Evolutionary conservation across 2,113 vertebrate genomes (phyloP).

Genomic region (Dasyornis broadbenti): DNA sequence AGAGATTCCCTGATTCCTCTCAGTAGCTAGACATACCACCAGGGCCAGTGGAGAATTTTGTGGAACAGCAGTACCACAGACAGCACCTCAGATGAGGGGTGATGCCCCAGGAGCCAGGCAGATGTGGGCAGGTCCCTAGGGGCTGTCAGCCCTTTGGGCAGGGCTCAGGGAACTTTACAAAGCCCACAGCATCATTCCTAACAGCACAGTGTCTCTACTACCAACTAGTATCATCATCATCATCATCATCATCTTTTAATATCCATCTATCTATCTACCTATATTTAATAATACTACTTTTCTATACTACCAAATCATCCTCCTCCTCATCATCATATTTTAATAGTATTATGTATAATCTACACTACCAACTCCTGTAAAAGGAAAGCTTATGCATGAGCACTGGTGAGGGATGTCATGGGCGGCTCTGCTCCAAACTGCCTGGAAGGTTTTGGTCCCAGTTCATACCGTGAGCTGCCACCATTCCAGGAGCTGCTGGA

Average conservation of each 20-base stretch:
- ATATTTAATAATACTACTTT: not conserved
- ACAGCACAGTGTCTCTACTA: not conserved
- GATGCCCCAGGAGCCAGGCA: not conserved
- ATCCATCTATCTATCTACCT: not conserved
- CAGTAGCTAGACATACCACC: not conserved
- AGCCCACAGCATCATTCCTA: not conserved
- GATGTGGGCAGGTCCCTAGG: not conserved
- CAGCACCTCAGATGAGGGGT: not conserved
- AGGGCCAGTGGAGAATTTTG: not conserved
- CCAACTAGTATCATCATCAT: not conserved
- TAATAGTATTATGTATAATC: not conserved
- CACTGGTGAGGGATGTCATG: rapidly evolving
- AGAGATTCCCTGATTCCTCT: not conserved
- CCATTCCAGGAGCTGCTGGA: not conserved
- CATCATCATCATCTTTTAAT: not conserved
- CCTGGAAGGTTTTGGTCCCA: not conserved
- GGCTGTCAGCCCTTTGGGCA: not conserved
- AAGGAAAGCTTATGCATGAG: not conserved
- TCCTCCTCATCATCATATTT: not conserved
- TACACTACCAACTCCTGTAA: not conserved
- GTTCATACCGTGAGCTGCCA: not conserved
- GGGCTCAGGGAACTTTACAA: not conserved
- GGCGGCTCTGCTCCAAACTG: not conserved
- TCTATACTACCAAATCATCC: not conserved
- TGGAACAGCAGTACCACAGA: not conserved